Evolutionary conservation across 1,140 invertebrate species (phyloP), one percentile per base, ranked within the genome.

Genomic region (Trichonephila clavipes): DNA sequence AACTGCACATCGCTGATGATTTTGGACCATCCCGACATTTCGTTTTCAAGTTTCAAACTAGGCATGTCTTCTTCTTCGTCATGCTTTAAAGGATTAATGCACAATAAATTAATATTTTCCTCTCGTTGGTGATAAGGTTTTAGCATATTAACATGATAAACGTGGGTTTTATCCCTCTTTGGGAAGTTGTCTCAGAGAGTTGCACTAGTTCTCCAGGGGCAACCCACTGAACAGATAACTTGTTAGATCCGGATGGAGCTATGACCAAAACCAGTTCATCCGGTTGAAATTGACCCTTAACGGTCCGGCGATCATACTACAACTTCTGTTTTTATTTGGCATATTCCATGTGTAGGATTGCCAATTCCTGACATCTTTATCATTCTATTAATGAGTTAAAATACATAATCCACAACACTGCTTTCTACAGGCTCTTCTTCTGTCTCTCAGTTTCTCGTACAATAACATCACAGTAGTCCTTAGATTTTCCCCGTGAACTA

Each of bases 401-500:
- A 1, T 34, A 34, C 34, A 34, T 2, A 34, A 34, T 2, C 34
- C 34, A 34, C 34, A 34, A 34, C 34, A 34, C 34, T 34, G 34
- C 1, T 34, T 34, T 34, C 34, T 34, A 34, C 2, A 34, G 34
- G 34, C 34, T 1, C 34, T 34, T 34, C 34, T 34, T 1, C n/a
- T n/a, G n/a, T n/a, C n/a, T n/a, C n/a, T 34, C 34, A 34, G 34
- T 34, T 92, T 19, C 24, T 58, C 82, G 10, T 51, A 69, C 24
- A 92, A 28, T 18, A 92, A 59, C 19, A 69, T 86, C 19, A 69
- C 82, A 18, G 21, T 61, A 6, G 82, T 87, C n/a, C 61, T 21
- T 7, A 92, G 19, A 40, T 86, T 87, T 59, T 69, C 87, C 21
- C 91, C 91, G 21, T 92, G 44, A 0, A 87, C 91, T 44, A 92